phyloP scores from a whole-genome alignment of 2,888 invertebrate genomes.

The Heliconius ethilla region DNA sequence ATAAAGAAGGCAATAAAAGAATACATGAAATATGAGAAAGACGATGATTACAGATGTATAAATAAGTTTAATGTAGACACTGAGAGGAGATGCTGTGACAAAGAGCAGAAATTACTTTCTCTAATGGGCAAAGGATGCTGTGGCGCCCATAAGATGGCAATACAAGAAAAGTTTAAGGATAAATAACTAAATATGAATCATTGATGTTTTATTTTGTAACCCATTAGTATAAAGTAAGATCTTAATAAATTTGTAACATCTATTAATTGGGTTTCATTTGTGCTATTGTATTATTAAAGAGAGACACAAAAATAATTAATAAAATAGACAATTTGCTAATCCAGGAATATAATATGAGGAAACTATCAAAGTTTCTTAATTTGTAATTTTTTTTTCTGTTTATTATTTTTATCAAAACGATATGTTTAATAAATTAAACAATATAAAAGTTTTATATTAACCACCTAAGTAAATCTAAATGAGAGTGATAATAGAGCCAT shows the following conservation, averaged over 20 bases:
- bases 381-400: too few species aligned
- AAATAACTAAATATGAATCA: slow-evolving; percentile 45
- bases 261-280: slow-evolving; percentile 25
- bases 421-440: too few species aligned
- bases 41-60: slow-evolving; percentile 67
- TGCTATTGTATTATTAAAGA: background rate
- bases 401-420: too few species aligned
- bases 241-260: slow-evolving; percentile 53
- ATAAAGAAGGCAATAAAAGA: slow-evolving; percentile 73
- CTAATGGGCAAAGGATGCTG: slow-evolving; percentile 71
- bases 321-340: too few species aligned
- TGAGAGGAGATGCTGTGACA: slow-evolving; percentile 74
- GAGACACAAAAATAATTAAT: too few species aligned
- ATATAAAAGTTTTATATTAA: background rate
- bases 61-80: slow-evolving; percentile 72
- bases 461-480: background rate
- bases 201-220: slow-evolving; percentile 80
- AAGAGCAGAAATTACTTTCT: slow-evolving; percentile 64
- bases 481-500: background rate
- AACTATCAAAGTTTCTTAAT: too few species aligned
- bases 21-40: slow-evolving; percentile 69
- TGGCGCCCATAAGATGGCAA: slow-evolving; percentile 69
- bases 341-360: too few species aligned
- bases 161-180: slow-evolving; percentile 66
- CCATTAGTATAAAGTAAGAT: slow-evolving; percentile 54